These are phyloP conservation scores for Arion vulgaris DNA, from an alignment of 1,140 invertebrate genomes.

Conservation along the genomic window DNA sequence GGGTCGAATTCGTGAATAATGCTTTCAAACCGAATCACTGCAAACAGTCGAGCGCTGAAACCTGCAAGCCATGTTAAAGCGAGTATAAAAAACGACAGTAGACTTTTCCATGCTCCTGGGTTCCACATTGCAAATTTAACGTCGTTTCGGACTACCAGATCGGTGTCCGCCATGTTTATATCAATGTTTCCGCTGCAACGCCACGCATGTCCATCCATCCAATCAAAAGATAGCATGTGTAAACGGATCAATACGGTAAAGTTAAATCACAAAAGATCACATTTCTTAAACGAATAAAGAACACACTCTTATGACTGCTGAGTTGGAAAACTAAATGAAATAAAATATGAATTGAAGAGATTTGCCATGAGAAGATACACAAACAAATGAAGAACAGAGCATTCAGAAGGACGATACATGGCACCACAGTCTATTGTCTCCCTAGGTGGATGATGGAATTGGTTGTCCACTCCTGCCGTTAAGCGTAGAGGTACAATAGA, in stretches of 20 bases:
- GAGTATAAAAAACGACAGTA: constrained; percentile 83
- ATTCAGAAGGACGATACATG: no score
- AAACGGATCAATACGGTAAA: neutral
- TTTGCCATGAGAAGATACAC: no score
- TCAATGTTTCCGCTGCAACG: constrained; percentile 46
- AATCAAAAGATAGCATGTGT: constrained; percentile 62
- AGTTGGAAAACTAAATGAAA: no score
- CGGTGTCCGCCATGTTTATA: constrained; percentile 70
- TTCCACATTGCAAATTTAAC: constrained; percentile 69
- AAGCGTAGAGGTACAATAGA: no score
- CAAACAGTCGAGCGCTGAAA: constrained; percentile 97
- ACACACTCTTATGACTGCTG: no score
- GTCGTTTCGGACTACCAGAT: constrained; percentile 62
- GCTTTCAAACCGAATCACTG: constrained; percentile 99
- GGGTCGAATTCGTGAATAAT: constrained; percentile 99
- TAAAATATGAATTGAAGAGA: no score
- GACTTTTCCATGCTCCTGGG: constrained; percentile 78
- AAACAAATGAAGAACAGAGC: no score
- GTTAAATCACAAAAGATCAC: neutral
- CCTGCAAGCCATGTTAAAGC: constrained; percentile 96
- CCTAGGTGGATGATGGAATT: no score
- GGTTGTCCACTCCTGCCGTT: no score
- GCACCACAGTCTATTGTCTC: no score
- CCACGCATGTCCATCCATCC: constrained; percentile 55
- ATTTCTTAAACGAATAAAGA: neutral